These are phyloP conservation scores for Cabera pusaria DNA, from an alignment of 2,888 invertebrate species.

Conservation along the genomic window DNA sequence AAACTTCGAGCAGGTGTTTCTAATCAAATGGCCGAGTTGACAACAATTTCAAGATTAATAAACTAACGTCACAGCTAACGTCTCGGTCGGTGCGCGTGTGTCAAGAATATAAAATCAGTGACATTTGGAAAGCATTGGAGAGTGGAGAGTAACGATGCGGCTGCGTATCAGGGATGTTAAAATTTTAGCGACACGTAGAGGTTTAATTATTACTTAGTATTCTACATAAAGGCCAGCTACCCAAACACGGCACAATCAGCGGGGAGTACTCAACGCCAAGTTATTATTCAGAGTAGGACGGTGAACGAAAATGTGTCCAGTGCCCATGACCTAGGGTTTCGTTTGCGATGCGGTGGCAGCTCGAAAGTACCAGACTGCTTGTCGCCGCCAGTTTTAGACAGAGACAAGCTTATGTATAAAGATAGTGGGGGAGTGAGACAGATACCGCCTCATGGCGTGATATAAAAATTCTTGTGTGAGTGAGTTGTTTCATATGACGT, in stretches of 20 bases:
- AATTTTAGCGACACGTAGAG: conserved; percentile 11
- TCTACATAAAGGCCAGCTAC: conserved; percentile 43
- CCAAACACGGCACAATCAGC: conserved; percentile 41
- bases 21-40: conserved; percentile 12
- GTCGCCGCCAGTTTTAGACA: conserved; percentile 72
- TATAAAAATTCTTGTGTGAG: conserved; percentile 60
- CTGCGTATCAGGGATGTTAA: conserved; percentile 2
- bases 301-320: conserved; percentile 70
- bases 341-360: conserved; percentile 66
- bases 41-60: conserved; percentile 16
- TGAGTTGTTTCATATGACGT: conserved; percentile 56
- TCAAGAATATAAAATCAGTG: conserved; percentile 11
- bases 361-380: conserved; percentile 77
- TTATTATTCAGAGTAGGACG: conserved; percentile 40
- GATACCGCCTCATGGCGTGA: conserved; percentile 52
- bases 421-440: conserved; percentile 56
- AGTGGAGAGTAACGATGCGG: conserved; percentile 5
- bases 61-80: too few relatives aligned
- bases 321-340: conserved; percentile 74
- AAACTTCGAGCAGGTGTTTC: conserved; percentile 14
- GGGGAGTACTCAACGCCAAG: conserved; percentile 43
- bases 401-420: conserved; percentile 55
- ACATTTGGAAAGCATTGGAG: conserved; percentile 10
- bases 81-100: neutral
- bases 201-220: conserved; percentile 36